phyloP scores from a whole-genome alignment of 2,113 vertebrate species.

The Etheostoma spectabile region DNA sequence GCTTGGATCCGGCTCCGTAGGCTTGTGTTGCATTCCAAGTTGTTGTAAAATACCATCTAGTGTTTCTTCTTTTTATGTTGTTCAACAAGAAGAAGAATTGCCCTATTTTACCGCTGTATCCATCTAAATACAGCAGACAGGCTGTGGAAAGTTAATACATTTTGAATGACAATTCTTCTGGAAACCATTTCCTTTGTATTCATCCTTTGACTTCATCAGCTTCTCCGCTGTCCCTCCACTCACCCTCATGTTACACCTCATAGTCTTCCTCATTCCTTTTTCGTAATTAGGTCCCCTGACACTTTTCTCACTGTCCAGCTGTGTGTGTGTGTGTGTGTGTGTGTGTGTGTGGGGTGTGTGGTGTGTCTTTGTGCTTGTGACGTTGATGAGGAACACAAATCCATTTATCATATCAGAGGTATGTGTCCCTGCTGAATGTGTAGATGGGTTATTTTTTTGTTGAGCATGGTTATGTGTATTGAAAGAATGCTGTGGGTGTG shows the following conservation, averaged over 20 bases:
- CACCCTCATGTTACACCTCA: conserved; percentile 46
- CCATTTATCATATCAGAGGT: conserved; percentile 63
- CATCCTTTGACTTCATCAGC: conserved; percentile 36
- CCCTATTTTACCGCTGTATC: not conserved
- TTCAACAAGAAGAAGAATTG: too few species aligned
- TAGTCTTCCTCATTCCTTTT: conserved; percentile 32
- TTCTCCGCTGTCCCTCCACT: conserved; percentile 40
- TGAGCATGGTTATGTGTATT: conserved; percentile 8
- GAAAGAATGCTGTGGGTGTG: too few species aligned
- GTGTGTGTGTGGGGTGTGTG: conserved; percentile 42
- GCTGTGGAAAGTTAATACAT: not conserved
- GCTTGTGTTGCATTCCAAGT: too few species aligned
- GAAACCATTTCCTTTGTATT: conserved; percentile 38
- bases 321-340: conserved; percentile 32
- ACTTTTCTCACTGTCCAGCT: conserved; percentile 63
- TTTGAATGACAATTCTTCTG: conserved; percentile 14
- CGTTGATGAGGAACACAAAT: conserved; percentile 42
- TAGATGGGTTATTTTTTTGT: not conserved
- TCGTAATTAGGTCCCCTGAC: conserved; percentile 75
- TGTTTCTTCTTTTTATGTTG: too few species aligned
- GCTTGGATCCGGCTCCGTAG: too few species aligned
- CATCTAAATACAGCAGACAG: not conserved
- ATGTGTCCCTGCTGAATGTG: conserved; percentile 44
- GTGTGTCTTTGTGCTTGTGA: conserved; percentile 48
- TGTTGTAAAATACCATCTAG: too few species aligned